Evolutionary conservation across 2,888 invertebrate species (phyloP).

Genomic region (Lysandra coridon): DNA sequence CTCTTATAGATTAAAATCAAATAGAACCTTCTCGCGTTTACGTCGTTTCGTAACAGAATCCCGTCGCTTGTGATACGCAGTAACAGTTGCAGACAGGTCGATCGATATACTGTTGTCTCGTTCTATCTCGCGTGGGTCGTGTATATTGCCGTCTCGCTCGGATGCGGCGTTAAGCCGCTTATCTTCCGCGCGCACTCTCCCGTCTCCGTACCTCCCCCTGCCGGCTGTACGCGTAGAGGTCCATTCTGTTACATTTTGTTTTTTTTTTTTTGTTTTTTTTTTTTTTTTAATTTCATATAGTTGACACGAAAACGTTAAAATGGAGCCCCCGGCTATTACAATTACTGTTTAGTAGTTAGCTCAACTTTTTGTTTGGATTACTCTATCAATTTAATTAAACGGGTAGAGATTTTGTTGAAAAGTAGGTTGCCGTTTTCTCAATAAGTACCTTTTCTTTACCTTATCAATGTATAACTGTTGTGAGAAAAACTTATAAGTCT

Average conservation of each 20-base stretch:
- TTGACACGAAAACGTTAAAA: constrained; percentile 13
- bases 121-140: constrained; percentile 41
- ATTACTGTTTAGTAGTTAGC: constrained; percentile 9
- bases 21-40: constrained; percentile 40
- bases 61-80: constrained; percentile 60
- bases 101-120: constrained; percentile 59
- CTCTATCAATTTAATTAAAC: not conserved
- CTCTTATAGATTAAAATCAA: constrained; percentile 43
- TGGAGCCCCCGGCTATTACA: not conserved
- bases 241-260: constrained; percentile 61
- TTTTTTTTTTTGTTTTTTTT: constrained; percentile 24
- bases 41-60: constrained; percentile 50
- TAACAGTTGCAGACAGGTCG: constrained; percentile 72
- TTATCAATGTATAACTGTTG: not conserved
- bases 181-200: constrained; percentile 75
- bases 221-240: constrained; percentile 69
- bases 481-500: not conserved
- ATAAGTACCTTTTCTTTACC: not conserved
- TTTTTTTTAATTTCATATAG: constrained; percentile 26
- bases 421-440: not conserved
- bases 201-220: constrained; percentile 53
- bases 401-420: not conserved
- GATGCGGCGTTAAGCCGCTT: constrained; percentile 78
- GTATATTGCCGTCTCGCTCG: constrained; percentile 54
- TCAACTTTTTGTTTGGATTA: not conserved